Base-by-base conservation (phyloP, 2,113 vertebrate genomes). In the Python bivittatus region DNA sequence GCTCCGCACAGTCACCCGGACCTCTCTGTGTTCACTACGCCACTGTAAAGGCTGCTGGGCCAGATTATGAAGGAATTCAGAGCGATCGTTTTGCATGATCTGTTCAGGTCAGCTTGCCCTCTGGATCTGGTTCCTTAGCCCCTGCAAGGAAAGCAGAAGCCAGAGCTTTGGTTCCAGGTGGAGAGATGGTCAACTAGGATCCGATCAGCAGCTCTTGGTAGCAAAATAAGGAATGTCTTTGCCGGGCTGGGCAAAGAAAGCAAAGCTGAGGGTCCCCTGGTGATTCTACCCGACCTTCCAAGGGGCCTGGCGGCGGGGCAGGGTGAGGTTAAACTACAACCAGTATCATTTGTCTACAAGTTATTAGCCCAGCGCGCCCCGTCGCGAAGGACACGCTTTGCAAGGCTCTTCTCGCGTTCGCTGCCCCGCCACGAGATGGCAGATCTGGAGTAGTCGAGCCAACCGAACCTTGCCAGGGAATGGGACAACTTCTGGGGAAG, bases 21-120 rank as follows among this genome's bases (percentile, higher is more conserved):
- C 56, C 1, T 86, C 61, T 4, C 25, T 0, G 1, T 6, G 54
- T 17, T 60, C 68, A 8, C 53, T 17, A 0, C 27, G 57, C 64
- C 90, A 84, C 42, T n/a, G 54, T 60, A n/a, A 8, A 84, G 42
- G 88, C 52, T 27, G 38, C 54, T 15, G 42, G 61, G 48, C 15
- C 87, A 9, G 48, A 25, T 57, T 33, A 0, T 27, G 54, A 17
- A 92, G 84, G 27, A 84, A 54, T 60, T 33, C 60, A 11, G 23
- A 4, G 22, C 12, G 64, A 8, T 48, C 68, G 23, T 42, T 88
- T 53, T 58, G 89, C 92, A 93, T 93, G 84, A n/a, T 89, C 84
- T 48, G n/a, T 25, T 33, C 83, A 86, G 83, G 22, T 44, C 90
- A 52, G 38, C 42, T 23, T 52, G 79, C 27, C 33, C 79, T 8